Evolutionary conservation across 2,113 vertebrate genomes (phyloP), one percentile per base, ranked within the genome.

Genomic region (Noctilio leporinus): DNA sequence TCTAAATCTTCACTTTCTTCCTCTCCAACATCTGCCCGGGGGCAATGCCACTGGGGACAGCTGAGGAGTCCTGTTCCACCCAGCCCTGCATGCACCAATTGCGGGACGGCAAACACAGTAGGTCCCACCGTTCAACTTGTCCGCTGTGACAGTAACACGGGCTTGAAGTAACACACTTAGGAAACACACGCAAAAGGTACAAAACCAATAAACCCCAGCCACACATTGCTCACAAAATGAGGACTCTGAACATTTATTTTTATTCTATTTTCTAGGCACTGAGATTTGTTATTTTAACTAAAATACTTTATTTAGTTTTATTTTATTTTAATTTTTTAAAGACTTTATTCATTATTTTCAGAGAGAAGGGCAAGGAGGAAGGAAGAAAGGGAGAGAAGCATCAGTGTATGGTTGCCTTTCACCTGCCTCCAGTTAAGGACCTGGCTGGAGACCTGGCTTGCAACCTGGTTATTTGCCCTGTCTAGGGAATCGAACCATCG

Each of bases 191-290:
- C 28, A 49, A 51, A 45, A 47, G 45, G 59, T 28, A 67, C 7
- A 17, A 93, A 85, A 45, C 8, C 20, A 77, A 47, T 30, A 47
- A 77, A 64, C 5, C 7, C 30, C 6, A 57, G 26, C 11, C 51
- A 45, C 8, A 35, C 10, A n/a, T n/a, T 19, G 30, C 24, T 86
- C 33, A 35, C 47, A 67, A 92, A 47, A 51, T 7, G 33, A 91
- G 24, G 3, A 8, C 26, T 57, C 38, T 45, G n/a, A n/a, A 70
- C 4, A 26, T 26, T 35, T 14, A 38, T 57, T 77, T 64, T 47
- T 85, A 62, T 24, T 55, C 3, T 33, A 75, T 45, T 94, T 96
- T 86, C 62, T 75, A 90, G 24, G 30, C 76, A 69, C 49, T 83
- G 75, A 67, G 35, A 83, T 92, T 72, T 40, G 14, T 28, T 82